Percentiles rank a stretch among this genome's conserved stretches.
phyloP scores from a whole-genome alignment of 2,888 invertebrate species.

The Tenthredo scrophulariae region DNA sequence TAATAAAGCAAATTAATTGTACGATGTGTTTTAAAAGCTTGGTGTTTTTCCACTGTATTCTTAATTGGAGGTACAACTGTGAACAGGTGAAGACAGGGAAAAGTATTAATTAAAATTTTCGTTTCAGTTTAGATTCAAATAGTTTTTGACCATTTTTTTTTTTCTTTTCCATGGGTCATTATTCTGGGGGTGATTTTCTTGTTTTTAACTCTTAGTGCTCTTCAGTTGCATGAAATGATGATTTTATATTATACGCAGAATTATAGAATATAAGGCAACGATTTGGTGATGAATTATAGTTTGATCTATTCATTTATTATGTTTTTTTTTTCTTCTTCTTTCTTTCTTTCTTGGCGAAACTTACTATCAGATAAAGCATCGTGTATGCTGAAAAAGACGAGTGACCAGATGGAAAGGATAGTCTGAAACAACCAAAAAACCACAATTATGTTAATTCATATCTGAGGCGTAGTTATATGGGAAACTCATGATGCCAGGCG shows the following conservation, averaged over 20 bases:
- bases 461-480: too few relatives aligned
- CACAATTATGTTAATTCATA: constrained; percentile 10
- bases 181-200: neutral
- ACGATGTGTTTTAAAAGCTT: constrained; percentile 91
- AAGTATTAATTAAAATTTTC: neutral
- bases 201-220: neutral
- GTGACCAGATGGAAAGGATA: constrained; percentile 96
- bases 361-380: constrained; percentile 92
- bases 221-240: neutral
- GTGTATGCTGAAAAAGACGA: constrained; percentile 93
- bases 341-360: constrained; percentile 75
- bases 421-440: constrained; percentile 75
- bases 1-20: constrained; percentile 89
- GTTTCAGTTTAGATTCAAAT: neutral
- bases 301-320: neutral
- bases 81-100: neutral
- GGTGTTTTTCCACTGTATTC: constrained; percentile 90
- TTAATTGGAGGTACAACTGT: constrained; percentile 92
- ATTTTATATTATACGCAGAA: neutral
- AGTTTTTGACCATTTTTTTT: neutral
- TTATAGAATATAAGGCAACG: neutral
- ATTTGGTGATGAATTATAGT: neutral
- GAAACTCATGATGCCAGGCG: too few relatives aligned
- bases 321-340: neutral
- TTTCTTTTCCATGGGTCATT: neutral